A percentile compares a stretch with the other conserved stretches of the same genome.
Conservation (phyloP, 2,113 vertebrate genomes). For the Sturnira hondurensis region DNA sequence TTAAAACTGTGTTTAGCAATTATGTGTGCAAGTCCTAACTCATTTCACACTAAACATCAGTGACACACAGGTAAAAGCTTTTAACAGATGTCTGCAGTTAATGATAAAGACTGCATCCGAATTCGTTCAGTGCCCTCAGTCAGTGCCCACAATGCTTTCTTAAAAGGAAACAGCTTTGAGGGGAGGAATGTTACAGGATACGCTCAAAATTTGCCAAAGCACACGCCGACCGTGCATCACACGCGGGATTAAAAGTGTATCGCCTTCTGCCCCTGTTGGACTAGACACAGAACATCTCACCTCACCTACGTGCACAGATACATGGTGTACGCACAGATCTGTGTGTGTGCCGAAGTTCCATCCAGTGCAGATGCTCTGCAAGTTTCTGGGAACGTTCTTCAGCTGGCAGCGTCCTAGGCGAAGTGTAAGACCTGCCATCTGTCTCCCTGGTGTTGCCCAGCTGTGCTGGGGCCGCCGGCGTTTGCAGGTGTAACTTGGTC, state of each 20-base stretch:
- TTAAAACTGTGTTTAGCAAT: background rate
- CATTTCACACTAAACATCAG: background rate
- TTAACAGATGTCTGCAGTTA: background rate
- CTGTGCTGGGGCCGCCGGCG: too few species aligned
- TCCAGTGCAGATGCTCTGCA: background rate
- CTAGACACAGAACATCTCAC: background rate
- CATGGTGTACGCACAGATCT: fast-evolving
- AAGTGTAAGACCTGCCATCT: background rate
- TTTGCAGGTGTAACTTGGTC: background rate
- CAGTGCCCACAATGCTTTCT: background rate
- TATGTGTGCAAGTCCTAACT: background rate
- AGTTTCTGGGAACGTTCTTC: background rate
- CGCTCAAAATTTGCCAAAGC: background rate
- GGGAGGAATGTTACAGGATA: background rate
- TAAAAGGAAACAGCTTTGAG: background rate
- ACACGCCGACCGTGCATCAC: background rate
- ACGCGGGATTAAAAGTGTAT: background rate
- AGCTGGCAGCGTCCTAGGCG: background rate
- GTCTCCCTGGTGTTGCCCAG: background rate
- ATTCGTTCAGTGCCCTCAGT: background rate
- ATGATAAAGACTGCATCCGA: background rate
- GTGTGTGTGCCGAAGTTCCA: background rate
- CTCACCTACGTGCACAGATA: background rate
- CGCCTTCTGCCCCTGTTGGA: background rate
- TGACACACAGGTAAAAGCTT: background rate